Conservation (phyloP, 2,113 vertebrate species). For the Cranoglanis bouderius region DNA sequence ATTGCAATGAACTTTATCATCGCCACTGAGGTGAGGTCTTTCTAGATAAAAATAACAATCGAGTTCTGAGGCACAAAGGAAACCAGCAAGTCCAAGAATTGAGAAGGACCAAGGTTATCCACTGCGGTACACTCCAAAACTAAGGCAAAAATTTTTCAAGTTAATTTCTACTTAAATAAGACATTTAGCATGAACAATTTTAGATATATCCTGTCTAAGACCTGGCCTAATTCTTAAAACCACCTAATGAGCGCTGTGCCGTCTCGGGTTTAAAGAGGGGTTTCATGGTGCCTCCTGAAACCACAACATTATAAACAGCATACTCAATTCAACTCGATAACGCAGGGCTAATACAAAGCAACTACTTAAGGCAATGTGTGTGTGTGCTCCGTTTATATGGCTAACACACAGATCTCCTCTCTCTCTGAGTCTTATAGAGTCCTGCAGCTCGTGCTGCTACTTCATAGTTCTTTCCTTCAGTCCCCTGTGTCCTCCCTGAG, state of each 20-base stretch:
- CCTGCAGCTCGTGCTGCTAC: constrained; percentile 44
- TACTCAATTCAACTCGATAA: constrained; percentile 43
- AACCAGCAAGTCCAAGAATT: constrained; percentile 47
- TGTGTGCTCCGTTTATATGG: constrained; percentile 59
- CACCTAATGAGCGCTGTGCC: not conserved
- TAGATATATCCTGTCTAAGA: constrained; percentile 28
- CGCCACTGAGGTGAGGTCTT: constrained; percentile 43
- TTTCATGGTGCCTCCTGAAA: constrained; percentile 38
- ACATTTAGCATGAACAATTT: constrained; percentile 33
- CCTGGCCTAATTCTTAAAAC: constrained; percentile 42
- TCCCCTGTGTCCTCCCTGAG: constrained; percentile 52
- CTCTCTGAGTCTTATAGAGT: constrained; percentile 32
- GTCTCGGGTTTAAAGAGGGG: constrained; percentile 10
- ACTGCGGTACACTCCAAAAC: constrained; percentile 45
- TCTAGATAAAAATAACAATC: constrained; percentile 51
- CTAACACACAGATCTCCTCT: constrained; percentile 51
- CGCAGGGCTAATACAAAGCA: constrained; percentile 54
- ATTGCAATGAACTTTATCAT: constrained; percentile 33
- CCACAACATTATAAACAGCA: constrained; percentile 43
- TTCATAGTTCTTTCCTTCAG: constrained; percentile 36
- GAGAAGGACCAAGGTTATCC: constrained; percentile 44
- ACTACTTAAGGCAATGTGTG: constrained; percentile 59
- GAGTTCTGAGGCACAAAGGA: constrained; percentile 58
- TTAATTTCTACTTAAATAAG: constrained; percentile 54
- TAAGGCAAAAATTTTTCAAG: constrained; percentile 58